Conservation (phyloP, 2,888 invertebrate species). For the Crematogaster levior region DNA sequence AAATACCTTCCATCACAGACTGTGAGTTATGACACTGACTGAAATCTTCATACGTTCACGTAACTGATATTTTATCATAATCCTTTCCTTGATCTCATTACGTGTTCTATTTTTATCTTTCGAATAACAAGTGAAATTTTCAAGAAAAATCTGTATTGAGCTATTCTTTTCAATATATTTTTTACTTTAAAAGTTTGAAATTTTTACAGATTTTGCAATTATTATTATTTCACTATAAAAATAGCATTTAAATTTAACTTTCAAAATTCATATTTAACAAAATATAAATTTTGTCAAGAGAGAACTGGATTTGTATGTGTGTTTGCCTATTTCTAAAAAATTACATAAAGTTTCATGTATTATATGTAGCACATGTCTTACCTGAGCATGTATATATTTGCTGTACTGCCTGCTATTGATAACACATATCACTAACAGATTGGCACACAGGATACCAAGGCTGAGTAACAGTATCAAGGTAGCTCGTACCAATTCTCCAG, state of each 20-base stretch:
- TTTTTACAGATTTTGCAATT: neutral
- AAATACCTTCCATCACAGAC: constrained; percentile 30
- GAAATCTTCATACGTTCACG: constrained; percentile 1
- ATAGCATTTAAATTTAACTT: neutral
- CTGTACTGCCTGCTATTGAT: constrained; percentile 94
- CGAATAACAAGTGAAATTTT: neutral
- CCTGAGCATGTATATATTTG: constrained; percentile 95
- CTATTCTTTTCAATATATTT: neutral
- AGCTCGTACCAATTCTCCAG: constrained; percentile 92
- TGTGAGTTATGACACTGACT: constrained; percentile 17
- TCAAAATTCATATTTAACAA: neutral
- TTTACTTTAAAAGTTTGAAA: neutral
- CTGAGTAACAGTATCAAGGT: constrained; percentile 92
- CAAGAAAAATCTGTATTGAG: neutral
- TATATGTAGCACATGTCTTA: constrained; percentile 26
- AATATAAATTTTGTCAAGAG: neutral
- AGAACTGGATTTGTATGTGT: neutral
- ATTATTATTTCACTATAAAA: neutral
- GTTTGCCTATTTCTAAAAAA: neutral
- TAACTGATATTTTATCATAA: constrained; percentile 33
- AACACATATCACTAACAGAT: constrained; percentile 92
- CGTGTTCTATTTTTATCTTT: neutral
- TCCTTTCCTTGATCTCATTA: too few species aligned
- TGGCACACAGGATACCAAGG: constrained; percentile 92
- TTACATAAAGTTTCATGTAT: neutral